phyloP scores from a whole-genome alignment of 2,113 vertebrate genomes.

The Calidris pugnax region DNA sequence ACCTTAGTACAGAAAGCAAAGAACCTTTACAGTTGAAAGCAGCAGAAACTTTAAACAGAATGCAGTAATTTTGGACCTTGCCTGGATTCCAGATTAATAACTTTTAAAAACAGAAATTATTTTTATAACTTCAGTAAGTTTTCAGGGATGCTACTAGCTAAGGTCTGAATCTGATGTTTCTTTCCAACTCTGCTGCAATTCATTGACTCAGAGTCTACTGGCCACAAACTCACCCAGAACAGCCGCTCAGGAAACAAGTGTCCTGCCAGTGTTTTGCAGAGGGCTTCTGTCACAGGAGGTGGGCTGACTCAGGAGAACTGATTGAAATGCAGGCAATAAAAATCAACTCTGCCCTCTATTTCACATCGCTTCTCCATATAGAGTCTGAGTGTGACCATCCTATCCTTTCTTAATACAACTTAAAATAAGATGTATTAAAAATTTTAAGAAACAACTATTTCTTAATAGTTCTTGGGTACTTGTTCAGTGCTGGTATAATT shows the following conservation, averaged over 20 bases:
- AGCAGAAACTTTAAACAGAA: neutral
- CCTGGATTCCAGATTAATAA: neutral
- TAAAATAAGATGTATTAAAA: no score
- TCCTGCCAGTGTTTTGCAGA: neutral
- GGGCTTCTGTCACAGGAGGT: neutral
- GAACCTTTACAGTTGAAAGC: neutral
- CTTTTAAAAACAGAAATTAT: neutral
- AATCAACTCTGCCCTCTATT: neutral
- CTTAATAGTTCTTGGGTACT: neutral
- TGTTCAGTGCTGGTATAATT: neutral
- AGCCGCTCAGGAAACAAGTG: neutral
- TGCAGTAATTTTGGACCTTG: neutral
- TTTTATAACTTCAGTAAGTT: neutral
- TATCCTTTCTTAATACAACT: neutral
- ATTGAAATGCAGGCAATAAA: neutral
- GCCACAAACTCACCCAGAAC: neutral
- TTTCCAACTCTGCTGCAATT: rapidly evolving
- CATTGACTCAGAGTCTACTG: neutral
- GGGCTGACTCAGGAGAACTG: neutral
- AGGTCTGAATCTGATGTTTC: neutral
- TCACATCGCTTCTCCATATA: neutral
- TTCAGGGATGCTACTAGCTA: neutral
- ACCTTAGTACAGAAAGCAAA: neutral
- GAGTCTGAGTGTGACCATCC: neutral
- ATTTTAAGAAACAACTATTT: no score